Evolutionary conservation across 1,140 invertebrate species (phyloP).

Genomic region (Ctenoplectra terminalis): DNA sequence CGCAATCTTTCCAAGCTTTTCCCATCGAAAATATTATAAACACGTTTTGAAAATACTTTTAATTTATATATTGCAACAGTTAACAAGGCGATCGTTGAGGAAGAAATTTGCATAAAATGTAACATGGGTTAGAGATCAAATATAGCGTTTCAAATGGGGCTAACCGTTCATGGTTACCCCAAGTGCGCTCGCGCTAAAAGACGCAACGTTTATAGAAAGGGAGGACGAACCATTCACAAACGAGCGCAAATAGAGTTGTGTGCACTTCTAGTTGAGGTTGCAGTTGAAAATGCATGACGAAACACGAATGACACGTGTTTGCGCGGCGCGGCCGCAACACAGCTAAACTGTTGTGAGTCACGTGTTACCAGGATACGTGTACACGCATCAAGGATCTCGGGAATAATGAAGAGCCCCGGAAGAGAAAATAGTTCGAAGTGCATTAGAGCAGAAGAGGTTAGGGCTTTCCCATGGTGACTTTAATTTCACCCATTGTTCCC

Average conservation of each 20-base stretch:
- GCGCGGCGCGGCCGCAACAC: not conserved
- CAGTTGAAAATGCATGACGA: conserved; percentile 36
- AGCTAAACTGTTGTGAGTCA: conserved; percentile 74
- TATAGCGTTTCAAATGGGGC: not conserved
- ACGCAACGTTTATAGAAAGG: conserved; percentile 7
- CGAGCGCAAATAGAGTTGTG: conserved; percentile 4
- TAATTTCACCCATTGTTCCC: conserved; percentile 78
- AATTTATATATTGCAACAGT: too few species aligned
- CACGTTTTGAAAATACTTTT: too few species aligned
- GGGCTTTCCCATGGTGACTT: conserved; percentile 81
- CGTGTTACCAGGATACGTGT: conserved; percentile 65
- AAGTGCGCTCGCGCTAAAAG: not conserved
- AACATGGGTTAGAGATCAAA: not conserved
- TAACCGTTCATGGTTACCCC: not conserved
- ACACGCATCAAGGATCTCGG: conserved; percentile 66
- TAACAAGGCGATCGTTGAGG: rapidly evolving
- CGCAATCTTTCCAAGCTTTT: too few species aligned
- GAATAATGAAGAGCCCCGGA: conserved; percentile 73
- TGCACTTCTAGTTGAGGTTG: conserved; percentile 20
- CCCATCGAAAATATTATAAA: too few species aligned
- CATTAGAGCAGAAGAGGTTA: conserved; percentile 79
- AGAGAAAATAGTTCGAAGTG: conserved; percentile 67
- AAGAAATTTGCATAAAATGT: conserved; percentile 7
- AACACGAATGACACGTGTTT: conserved; percentile 33
- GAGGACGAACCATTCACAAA: conserved; percentile 4